phyloP scores from a whole-genome alignment of 1,140 invertebrate species.

The Cylas formicarius region DNA sequence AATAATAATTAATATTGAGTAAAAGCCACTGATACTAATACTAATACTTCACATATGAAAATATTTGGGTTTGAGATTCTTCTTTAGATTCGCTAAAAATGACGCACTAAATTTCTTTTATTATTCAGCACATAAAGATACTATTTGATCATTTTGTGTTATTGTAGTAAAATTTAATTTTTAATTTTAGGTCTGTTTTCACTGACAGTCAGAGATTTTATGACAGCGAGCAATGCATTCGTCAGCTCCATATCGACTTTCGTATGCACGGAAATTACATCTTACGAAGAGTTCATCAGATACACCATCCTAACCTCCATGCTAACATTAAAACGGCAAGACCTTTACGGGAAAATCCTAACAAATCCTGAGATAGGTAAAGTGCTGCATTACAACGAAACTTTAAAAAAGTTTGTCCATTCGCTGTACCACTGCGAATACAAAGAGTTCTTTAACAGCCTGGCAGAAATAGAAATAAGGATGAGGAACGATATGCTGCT shows the following conservation, averaged over 20 bases:
- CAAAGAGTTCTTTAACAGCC: slow-evolving; percentile 83
- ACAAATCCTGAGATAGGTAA: slow-evolving; percentile 91
- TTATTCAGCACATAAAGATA: no score
- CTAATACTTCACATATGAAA: no score
- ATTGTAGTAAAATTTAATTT: no score
- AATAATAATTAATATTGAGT: no score
- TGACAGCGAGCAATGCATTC: slow-evolving; percentile 84
- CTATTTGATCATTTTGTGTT: no score
- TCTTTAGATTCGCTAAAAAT: background rate
- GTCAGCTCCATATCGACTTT: slow-evolving; percentile 97
- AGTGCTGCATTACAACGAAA: slow-evolving; percentile 73
- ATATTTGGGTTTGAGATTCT: no score
- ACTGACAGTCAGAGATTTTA: slow-evolving; percentile 90
- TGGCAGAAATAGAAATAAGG: slow-evolving; percentile 69
- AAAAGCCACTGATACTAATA: no score
- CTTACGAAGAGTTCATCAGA: slow-evolving; percentile 80
- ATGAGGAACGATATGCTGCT: slow-evolving; percentile 86
- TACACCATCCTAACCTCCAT: slow-evolving; percentile 81
- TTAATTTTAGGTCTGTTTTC: slow-evolving; percentile 68
- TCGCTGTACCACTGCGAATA: slow-evolving; percentile 95
- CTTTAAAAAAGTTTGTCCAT: slow-evolving; percentile 80
- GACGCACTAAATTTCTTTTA: slow-evolving; percentile 10
- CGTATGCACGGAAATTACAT: slow-evolving; percentile 97
- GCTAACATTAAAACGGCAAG: slow-evolving; percentile 70
- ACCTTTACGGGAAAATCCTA: slow-evolving; percentile 71